These are phyloP conservation scores for Hedychridium roseum DNA, from an alignment of 2,888 invertebrate genomes.

Conservation along the genomic window DNA sequence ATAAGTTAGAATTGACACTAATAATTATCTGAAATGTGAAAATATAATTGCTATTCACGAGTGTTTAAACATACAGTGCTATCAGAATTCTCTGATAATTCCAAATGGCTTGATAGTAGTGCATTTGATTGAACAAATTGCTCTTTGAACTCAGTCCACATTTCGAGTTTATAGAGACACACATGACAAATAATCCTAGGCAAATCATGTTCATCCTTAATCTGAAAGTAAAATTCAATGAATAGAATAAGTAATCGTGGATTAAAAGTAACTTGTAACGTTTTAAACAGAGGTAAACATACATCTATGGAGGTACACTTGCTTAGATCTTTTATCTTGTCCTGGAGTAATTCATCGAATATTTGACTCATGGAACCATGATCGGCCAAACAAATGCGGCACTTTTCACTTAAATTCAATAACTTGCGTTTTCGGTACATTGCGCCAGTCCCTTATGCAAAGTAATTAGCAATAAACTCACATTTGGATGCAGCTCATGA, in stretches of 20 bases:
- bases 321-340: conserved; percentile 48
- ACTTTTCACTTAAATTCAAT: conserved; percentile 41
- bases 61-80: conserved; percentile 26
- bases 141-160: conserved; percentile 57
- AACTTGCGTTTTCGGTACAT: conserved; percentile 53
- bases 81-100: conserved; percentile 29
- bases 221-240: conserved; percentile 32
- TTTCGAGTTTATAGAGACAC: conserved; percentile 57
- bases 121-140: conserved; percentile 51
- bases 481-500: too few relatives aligned
- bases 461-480: neutral
- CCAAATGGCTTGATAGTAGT: conserved; percentile 42
- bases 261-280: neutral
- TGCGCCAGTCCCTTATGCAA: conserved; percentile 5
- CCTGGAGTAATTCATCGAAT: conserved; percentile 40
- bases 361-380: conserved; percentile 50
- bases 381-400: conserved; percentile 54
- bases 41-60: neutral
- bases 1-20: too few relatives aligned
- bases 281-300: conserved; percentile 27
- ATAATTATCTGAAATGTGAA: too few relatives aligned
- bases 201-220: conserved; percentile 45
- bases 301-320: conserved; percentile 53
- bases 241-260: too few relatives aligned
- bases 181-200: conserved; percentile 55